Evolutionary conservation across 2,797 vertebrate genomes (phyloP), one percentile per base, ranked within the genome.

Genomic region (Argya squamiceps): DNA sequence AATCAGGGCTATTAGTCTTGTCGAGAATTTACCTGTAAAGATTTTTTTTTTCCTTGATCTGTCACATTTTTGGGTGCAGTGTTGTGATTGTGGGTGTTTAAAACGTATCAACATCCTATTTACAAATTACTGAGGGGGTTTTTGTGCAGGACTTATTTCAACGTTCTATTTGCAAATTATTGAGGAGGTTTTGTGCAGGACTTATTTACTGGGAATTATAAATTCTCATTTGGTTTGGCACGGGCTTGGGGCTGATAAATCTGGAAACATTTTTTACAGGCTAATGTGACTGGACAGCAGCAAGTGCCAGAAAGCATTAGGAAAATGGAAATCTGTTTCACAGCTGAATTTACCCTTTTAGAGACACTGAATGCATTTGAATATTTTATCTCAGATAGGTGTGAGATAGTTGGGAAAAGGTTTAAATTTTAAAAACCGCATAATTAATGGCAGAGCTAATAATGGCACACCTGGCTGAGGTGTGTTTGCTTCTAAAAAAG

Each of bases 241-340:
- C 52, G 26, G 84, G 69, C 85, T 96, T 65, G 34, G 74, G 84
- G 68, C 87, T 91, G 96, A 93, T 94, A 88, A 83, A 81, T 84
- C 95, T 87, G 67, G 84, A 84, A 90, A 79, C 79, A 10, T 86
- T 97, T 96, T 47, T 93, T 68, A 49, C 62, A 91, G 89, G 23
- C 85, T 97, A 95, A 97, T 96, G 88, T 59, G 62, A 96, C 88
- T 93, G 97, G 97, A 97, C 97, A 92, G 92, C 95, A 73, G 86
- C 71, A 92, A 95, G 96, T 97, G 97, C 96, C 97, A 97, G 74
- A 73, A 92, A 95, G 93, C 96, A 95, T 97, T 96, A 95, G 89
- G 89, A 94, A 96, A 97, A 97, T 96, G 92, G 96, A 96, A 96
- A 95, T 96, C 68, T 79, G 92, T 75, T 97, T 87, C 97, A 89